Conservation (phyloP, 2,888 invertebrate genomes). For the Mesorhabditis spiculigera region DNA sequence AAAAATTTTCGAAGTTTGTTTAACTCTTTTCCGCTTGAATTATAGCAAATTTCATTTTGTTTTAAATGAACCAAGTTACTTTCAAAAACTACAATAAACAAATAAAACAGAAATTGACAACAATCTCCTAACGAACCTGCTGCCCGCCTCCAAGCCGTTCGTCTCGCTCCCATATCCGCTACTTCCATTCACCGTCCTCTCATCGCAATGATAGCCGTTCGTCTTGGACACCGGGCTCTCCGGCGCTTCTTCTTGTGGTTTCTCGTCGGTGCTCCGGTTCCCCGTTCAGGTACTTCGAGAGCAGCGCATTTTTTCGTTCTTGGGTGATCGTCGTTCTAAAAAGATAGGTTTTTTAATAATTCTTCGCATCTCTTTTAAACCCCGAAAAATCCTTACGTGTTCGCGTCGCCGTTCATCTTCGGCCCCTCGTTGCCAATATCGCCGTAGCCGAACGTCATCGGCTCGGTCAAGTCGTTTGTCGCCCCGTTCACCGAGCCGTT, state of each 20-base stretch:
- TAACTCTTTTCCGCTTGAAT: no score
- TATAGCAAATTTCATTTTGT: no score
- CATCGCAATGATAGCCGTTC: not conserved
- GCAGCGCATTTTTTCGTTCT: conserved; percentile 1
- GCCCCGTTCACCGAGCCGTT: no score
- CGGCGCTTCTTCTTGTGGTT: not conserved
- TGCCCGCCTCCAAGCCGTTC: not conserved
- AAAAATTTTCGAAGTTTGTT: no score
- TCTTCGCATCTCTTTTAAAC: no score
- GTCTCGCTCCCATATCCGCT: conserved; percentile 4
- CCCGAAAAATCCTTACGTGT: not conserved
- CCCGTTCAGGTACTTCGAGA: conserved; percentile 3
- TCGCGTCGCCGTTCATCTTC: conserved; percentile 1
- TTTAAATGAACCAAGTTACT: no score
- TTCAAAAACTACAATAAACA: no score
- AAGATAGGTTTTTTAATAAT: not conserved
- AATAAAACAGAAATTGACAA: no score
- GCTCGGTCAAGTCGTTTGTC: not conserved
- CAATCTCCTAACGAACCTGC: not conserved
- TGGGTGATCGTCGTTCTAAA: not conserved
- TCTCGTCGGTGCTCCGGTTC: not conserved
- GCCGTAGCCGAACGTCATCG: conserved; percentile 5
- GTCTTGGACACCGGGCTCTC: not conserved
- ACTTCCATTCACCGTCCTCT: not conserved
- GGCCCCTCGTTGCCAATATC: not conserved